phyloP scores from a whole-genome alignment of 2,113 vertebrate genomes.

The Trichechus manatus region DNA sequence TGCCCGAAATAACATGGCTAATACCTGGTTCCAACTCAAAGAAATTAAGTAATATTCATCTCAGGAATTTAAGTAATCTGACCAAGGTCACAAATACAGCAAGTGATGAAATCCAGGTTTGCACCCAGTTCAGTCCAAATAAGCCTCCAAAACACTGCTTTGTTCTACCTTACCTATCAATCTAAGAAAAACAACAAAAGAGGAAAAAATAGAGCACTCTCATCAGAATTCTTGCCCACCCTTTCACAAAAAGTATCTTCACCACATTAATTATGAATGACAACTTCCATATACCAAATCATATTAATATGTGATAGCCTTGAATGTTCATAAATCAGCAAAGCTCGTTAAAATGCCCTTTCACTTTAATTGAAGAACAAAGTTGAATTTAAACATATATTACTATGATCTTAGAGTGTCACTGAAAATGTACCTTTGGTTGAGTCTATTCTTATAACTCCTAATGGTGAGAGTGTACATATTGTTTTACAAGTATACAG shows the following conservation, averaged over 20 bases:
- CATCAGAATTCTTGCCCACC: background rate
- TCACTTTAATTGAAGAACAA: slow-evolving; percentile 40
- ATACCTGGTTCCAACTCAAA: background rate
- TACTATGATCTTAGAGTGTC: background rate
- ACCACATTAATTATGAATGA: slow-evolving; percentile 8
- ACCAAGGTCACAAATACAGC: background rate
- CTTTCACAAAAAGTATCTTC: background rate
- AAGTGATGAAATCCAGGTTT: background rate
- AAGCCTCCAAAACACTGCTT: background rate
- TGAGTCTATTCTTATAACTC: background rate
- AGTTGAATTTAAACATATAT: background rate
- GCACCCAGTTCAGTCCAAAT: background rate
- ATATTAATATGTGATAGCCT: background rate
- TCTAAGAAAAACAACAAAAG: background rate
- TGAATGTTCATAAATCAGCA: background rate
- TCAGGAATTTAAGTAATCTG: background rate
- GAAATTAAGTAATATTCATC: background rate
- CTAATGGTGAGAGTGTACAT: background rate
- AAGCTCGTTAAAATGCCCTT: slow-evolving; percentile 22
- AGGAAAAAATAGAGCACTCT: background rate
- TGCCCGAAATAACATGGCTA: background rate
- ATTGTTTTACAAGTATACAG: background rate
- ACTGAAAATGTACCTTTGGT: background rate
- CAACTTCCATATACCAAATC: background rate
- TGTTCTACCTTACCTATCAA: background rate